Evolutionary conservation across 2,113 vertebrate species (phyloP), one percentile per base, ranked within the genome.

Genomic region (Rhynchopsitta pachyrhyncha): DNA sequence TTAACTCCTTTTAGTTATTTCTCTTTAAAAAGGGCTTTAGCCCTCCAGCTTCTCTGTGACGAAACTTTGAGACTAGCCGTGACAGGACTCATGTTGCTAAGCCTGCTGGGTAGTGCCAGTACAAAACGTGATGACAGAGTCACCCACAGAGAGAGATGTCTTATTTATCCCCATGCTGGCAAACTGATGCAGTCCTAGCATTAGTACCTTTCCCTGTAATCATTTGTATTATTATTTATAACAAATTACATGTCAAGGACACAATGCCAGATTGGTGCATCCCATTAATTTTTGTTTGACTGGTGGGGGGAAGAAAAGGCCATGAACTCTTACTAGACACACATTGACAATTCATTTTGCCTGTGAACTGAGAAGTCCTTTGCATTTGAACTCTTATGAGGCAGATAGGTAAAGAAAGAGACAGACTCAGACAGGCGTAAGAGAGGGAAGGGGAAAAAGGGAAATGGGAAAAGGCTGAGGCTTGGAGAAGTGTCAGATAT

Each of bases 191-290:
- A 88, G 75, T 97, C 90, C 78, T 94, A 96, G 76, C 71, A 76
- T 69, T 92, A 90, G 78, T 79, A 76, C 88, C 37, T 78, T 88
- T 93, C 60, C 28, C 69, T 73, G 44, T 93, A 96, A 97, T 97
- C 35, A 95, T 97, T 96, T 97, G 92, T 97, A 96, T 93, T 96
- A 95, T 97, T 97, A 97, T 97, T 96, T 96, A 73, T 92, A 94
- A 96, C 90, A 97, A 96, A 97, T 97, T 96, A 66, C 47, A 23
- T 78, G 86, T 94, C 95, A 97, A 97, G 88, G 94, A 69, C 82
- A 92, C 82, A 90, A 94, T 92, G 87, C 73, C 77, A 95, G 62
- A 90, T 46, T 84, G 81, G 93, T 90, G 67, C 81, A 90, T 88
- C 42, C 88, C 75, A 95, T 97, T 97, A 93, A 91, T 93, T 94